A percentile compares a stretch with the other conserved stretches of the same genome.
These are phyloP conservation scores for Masticophis lateralis DNA, from an alignment of 2,797 vertebrate species.

Conservation along the genomic window DNA sequence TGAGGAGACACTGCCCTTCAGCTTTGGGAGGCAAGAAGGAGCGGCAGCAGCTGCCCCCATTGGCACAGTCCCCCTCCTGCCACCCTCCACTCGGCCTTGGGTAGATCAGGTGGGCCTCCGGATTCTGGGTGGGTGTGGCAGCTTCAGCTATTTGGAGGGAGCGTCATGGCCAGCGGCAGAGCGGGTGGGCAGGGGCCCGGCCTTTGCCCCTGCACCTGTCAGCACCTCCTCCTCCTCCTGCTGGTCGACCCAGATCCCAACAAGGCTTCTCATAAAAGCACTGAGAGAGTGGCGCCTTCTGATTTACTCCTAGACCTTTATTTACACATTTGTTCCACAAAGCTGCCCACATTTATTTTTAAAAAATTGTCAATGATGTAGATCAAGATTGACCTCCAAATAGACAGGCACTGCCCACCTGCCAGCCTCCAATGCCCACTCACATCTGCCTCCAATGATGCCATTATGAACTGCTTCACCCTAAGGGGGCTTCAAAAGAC, in stretches of 20 bases:
- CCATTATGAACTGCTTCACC: not conserved
- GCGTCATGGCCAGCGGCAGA: not conserved
- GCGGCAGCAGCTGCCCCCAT: not conserved
- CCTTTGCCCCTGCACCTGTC: not conserved
- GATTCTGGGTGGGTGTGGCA: rapidly evolving
- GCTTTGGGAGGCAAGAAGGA: not conserved
- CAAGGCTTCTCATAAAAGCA: not conserved
- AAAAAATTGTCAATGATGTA: not conserved
- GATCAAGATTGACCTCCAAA: not conserved
- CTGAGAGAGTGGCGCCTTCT: not conserved
- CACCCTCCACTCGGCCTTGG: not conserved
- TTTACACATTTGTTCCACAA: not conserved
- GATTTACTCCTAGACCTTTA: not conserved
- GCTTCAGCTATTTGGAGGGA: not conserved
- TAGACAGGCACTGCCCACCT: not conserved
- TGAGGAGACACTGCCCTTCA: too few relatives aligned
- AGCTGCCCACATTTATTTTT: not conserved
- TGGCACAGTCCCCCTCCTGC: not conserved
- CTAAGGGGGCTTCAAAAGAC: not conserved
- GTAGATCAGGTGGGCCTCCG: not conserved
- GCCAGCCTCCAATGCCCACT: not conserved
- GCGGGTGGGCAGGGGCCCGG: not conserved
- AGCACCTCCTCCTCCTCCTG: not conserved
- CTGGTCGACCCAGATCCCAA: not conserved
- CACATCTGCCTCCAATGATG: not conserved